A percentile compares a stretch with the other conserved stretches of the same genome.
Evolutionary conservation across 2,888 invertebrate species (phyloP).

Genomic region (Slavum lentiscoides): DNA sequence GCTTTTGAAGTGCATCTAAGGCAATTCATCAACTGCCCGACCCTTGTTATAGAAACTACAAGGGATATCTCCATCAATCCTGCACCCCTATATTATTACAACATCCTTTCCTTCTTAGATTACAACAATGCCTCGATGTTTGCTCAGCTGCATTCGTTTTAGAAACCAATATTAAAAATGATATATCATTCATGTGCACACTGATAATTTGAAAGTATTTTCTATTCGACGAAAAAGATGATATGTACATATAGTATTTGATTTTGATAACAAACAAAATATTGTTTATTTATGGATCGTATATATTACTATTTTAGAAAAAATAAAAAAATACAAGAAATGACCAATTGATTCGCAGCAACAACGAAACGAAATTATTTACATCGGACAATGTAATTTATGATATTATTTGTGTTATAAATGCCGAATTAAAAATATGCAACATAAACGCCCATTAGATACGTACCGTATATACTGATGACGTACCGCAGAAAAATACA

Average conservation of each 20-base stretch:
- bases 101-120: conserved; percentile 39
- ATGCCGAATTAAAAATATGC: background rate
- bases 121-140: conserved; percentile 39
- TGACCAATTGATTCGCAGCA: too few relatives aligned
- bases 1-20: conserved; percentile 46
- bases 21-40: conserved; percentile 37
- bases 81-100: conserved; percentile 39
- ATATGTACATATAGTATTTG: too few relatives aligned
- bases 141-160: conserved; percentile 35
- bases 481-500: background rate
- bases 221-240: too few relatives aligned
- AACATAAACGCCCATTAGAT: background rate
- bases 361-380: too few relatives aligned
- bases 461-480: background rate
- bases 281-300: too few relatives aligned
- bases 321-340: too few relatives aligned
- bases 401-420: background rate
- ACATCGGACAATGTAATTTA: too few relatives aligned
- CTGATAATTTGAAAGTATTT: too few relatives aligned
- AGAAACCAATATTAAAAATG: conserved; percentile 33
- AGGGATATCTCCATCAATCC: conserved; percentile 38
- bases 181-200: background rate
- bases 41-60: conserved; percentile 18
- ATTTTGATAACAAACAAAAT: too few relatives aligned
- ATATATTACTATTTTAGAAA: too few relatives aligned